Conservation (phyloP, 2,888 invertebrate genomes). For the Odontocerum albicorne region DNA sequence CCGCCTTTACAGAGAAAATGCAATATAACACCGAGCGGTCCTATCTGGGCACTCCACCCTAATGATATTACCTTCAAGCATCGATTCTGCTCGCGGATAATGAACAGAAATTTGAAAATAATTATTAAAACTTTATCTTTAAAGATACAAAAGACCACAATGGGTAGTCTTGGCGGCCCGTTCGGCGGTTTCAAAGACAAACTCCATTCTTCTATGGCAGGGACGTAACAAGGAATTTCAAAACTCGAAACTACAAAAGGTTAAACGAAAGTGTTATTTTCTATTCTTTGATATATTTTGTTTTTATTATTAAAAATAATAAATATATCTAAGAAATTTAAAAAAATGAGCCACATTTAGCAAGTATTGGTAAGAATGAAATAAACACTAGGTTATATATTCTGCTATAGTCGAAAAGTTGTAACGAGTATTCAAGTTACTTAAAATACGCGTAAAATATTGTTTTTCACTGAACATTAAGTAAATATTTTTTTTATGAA, state of each 20-base stretch:
- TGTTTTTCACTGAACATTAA: too few relatives aligned
- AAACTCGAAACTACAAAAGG: background rate
- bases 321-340: too few relatives aligned
- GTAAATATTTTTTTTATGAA: too few relatives aligned
- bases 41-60: slow-evolving; percentile 43
- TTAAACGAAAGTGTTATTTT: too few relatives aligned
- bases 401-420: too few relatives aligned
- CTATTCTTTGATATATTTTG: too few relatives aligned
- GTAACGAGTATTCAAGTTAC: too few relatives aligned
- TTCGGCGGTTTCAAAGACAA: slow-evolving; percentile 34
- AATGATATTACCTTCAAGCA: slow-evolving; percentile 48
- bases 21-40: slow-evolving; percentile 35
- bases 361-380: too few relatives aligned
- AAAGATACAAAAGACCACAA: slow-evolving; percentile 37
- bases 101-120: slow-evolving; percentile 37
- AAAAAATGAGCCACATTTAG: too few relatives aligned
- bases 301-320: too few relatives aligned
- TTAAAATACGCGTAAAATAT: too few relatives aligned
- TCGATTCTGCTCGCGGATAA: slow-evolving; percentile 36
- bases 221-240: background rate
- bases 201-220: slow-evolving; percentile 4
- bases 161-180: slow-evolving; percentile 25
- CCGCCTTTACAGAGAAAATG: slow-evolving; percentile 27
- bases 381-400: too few relatives aligned
- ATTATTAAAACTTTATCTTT: slow-evolving; percentile 37